Evolutionary conservation across 2,113 vertebrate species (phyloP), one percentile per base, ranked within the genome.

Genomic region (Otus sunia): DNA sequence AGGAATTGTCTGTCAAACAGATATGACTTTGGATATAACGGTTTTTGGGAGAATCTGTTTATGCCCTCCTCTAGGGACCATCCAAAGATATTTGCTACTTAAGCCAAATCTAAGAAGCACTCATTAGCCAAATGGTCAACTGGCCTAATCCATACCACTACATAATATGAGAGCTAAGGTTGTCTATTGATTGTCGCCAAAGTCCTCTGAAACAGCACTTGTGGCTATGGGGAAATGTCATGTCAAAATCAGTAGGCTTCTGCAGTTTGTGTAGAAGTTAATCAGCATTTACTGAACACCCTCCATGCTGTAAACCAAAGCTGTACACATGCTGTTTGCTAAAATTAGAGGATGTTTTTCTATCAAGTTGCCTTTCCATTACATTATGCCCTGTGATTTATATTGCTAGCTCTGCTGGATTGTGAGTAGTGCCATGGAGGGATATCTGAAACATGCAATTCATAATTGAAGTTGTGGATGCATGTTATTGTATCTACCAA

Each of bases 271-370:
- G 36, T 39, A 67, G 76, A 74, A 94, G 64, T 60, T 94, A 93
- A 92, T 95, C 82, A 90, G 43, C 90, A 71, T 88, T 92, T 84
- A 56, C 55, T 41, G 69, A 95, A 39, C 49, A 53, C 72, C 52
- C 68, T 90, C 67, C 53, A 50, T 1, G 39, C 45, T 0, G 0
- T 87, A 94, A 97, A 94, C 64, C 73, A 94, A 84, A 58, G 64
- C 45, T 47, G 56, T 62, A 80, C 52, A 67, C 83, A 91, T 86
- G 86, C 91, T 94, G 79, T 92, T 96, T 87, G 67, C 77, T 96
- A 74, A 97, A 96, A 96, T 92, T 93, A 52, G 86, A 82, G 80
- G 53, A 76, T 94, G 83, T 74, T 97, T 96, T 96, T 68, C 80
- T 72, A 78, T 89, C 92, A 86, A 49, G 80, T 95, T 89, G 86